Percentiles rank a stretch among this genome's conserved stretches.
Conservation (phyloP, 2,888 invertebrate genomes). For the Dasypogon diadema region DNA sequence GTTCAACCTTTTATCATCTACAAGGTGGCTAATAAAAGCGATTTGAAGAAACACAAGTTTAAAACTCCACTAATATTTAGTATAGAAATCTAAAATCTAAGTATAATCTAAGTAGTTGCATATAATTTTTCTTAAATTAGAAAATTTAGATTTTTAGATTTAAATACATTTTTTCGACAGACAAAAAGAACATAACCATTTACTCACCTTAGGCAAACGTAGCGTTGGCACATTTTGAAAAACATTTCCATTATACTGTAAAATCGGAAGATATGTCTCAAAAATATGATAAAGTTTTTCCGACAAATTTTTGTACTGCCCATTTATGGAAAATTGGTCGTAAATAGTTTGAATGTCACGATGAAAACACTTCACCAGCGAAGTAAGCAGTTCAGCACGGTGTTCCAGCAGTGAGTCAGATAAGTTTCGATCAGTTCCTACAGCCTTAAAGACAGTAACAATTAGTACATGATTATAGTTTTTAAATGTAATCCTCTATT, state of each 20-base stretch:
- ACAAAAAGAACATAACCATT: too few species aligned
- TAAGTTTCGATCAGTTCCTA: slow-evolving; percentile 88
- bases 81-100: too few species aligned
- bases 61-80: too few species aligned
- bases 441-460: slow-evolving; percentile 73
- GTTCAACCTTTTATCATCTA: too few species aligned
- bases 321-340: slow-evolving; percentile 69
- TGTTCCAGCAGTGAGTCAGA: slow-evolving; percentile 85
- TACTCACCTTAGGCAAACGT: slow-evolving; percentile 80
- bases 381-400: slow-evolving; percentile 81
- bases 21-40: too few species aligned
- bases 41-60: too few species aligned
- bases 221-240: slow-evolving; percentile 87
- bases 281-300: slow-evolving; percentile 87
- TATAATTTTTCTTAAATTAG: too few species aligned
- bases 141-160: too few species aligned
- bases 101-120: too few species aligned
- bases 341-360: slow-evolving; percentile 82
- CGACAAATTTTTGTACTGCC: slow-evolving; percentile 71
- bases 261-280: slow-evolving; percentile 88
- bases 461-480: too few species aligned
- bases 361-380: slow-evolving; percentile 86
- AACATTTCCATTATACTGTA: slow-evolving; percentile 85
- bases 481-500: too few species aligned
- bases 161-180: too few species aligned